Evolutionary conservation across 2,888 invertebrate genomes (phyloP).

Genomic region (Caenorhabditis becei): DNA sequence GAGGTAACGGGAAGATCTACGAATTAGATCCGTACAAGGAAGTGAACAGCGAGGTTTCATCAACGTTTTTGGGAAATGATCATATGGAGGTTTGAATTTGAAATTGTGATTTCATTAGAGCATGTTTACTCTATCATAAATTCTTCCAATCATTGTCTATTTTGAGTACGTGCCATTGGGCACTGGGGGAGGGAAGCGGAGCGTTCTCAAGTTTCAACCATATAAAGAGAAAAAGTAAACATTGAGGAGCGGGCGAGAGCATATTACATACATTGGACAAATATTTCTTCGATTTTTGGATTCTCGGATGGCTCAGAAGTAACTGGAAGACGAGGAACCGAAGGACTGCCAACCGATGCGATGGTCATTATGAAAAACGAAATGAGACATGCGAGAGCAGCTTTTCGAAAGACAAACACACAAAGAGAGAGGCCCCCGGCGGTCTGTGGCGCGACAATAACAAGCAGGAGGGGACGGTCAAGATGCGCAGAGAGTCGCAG

Average conservation of each 20-base stretch:
- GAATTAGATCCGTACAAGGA: too few species aligned
- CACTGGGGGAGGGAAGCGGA: not conserved
- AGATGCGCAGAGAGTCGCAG: constrained; percentile 17
- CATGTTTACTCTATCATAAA: too few species aligned
- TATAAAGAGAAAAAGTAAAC: constrained; percentile 58
- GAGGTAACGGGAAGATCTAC: too few species aligned
- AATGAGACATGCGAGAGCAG: constrained; percentile 41
- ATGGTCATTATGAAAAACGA: constrained; percentile 47
- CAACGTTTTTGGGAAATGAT: too few species aligned
- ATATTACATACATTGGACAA: constrained; percentile 31
- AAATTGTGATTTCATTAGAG: too few species aligned
- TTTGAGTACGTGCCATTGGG: constrained; percentile 52
- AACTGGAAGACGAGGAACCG: not conserved
- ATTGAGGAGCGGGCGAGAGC: constrained; percentile 12
- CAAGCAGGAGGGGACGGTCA: constrained; percentile 28
- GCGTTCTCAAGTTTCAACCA: constrained; percentile 58
- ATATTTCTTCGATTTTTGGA: constrained; percentile 38
- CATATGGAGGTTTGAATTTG: too few species aligned
- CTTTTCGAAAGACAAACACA: constrained; percentile 46
- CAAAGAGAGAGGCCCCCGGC: constrained; percentile 8
- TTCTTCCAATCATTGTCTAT: constrained; percentile 6
- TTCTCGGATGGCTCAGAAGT: not conserved
- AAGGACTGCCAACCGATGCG: constrained; percentile 8
- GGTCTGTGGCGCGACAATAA: constrained; percentile 17
- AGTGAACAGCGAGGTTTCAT: too few species aligned